Conservation (phyloP, 2,113 vertebrate genomes). For the Grantiella picta region DNA sequence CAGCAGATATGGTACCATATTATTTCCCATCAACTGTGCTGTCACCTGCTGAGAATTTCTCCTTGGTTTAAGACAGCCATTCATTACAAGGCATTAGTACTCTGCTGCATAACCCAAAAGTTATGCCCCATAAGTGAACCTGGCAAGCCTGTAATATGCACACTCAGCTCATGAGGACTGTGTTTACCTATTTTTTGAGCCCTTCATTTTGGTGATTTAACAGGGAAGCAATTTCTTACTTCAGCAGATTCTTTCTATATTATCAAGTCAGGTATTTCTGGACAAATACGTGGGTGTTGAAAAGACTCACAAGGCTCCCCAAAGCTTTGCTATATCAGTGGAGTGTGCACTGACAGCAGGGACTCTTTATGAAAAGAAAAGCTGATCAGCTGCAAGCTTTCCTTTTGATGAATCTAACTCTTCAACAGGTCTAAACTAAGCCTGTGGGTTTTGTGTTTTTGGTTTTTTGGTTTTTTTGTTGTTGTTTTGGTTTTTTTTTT, state of each 20-base stretch:
- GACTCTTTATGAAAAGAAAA: conserved; percentile 49
- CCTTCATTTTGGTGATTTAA: conserved; percentile 42
- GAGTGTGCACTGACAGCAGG: conserved; percentile 20
- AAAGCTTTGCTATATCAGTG: background rate
- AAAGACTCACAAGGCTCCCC: conserved; percentile 42
- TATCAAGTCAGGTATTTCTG: conserved; percentile 34
- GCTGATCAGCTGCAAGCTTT: conserved; percentile 29
- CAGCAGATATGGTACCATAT: background rate
- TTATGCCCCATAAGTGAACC: conserved; percentile 5
- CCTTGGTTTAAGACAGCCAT: conserved; percentile 35
- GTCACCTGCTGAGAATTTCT: conserved; percentile 35
- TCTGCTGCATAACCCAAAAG: conserved; percentile 31
- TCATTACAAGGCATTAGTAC: conserved; percentile 37
- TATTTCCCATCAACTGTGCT: conserved; percentile 14
- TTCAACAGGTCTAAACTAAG: conserved; percentile 58
- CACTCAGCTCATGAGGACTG: background rate
- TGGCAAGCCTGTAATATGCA: background rate
- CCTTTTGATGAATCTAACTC: conserved; percentile 57
- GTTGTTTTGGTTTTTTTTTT: background rate
- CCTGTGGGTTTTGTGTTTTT: conserved; percentile 51
- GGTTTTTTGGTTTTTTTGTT: background rate
- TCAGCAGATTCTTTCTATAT: conserved; percentile 50
- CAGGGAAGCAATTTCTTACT: conserved; percentile 46
- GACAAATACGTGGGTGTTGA: conserved; percentile 35
- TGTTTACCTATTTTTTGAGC: background rate